These are phyloP conservation scores for Lithobius niger DNA, from an alignment of 1,140 invertebrate genomes.

Conservation along the genomic window DNA sequence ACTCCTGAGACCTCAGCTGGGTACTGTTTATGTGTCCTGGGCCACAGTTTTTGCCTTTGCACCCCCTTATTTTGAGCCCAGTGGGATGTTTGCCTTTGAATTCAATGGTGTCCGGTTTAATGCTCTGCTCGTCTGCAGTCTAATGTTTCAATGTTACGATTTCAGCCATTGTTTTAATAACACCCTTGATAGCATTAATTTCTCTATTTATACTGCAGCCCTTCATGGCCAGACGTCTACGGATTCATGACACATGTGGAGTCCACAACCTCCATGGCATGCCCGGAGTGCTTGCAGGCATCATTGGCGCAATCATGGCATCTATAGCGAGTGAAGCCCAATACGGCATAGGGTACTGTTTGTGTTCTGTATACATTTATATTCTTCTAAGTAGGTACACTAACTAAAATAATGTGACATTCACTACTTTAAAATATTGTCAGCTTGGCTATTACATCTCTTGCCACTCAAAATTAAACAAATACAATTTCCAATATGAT, in stretches of 20 bases:
- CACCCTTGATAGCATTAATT: slow-evolving; percentile 19
- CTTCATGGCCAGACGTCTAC: slow-evolving; percentile 46
- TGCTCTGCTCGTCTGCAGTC: slow-evolving; percentile 16
- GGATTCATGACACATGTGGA: slow-evolving; percentile 84
- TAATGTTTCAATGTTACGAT: background rate
- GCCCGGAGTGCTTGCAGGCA: slow-evolving; percentile 72
- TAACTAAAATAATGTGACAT: too few species aligned
- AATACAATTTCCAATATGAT: too few species aligned
- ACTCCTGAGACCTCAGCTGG: too few species aligned
- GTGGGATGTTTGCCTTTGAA: too few species aligned
- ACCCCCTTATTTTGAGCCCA: too few species aligned
- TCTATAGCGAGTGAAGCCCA: slow-evolving; percentile 45
- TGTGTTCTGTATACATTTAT: too few species aligned
- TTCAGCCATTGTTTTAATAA: background rate
- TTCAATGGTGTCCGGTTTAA: background rate
- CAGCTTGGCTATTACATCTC: too few species aligned
- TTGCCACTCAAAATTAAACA: too few species aligned
- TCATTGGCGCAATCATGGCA: slow-evolving; percentile 62
- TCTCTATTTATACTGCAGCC: slow-evolving; percentile 58
- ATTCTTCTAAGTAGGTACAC: too few species aligned
- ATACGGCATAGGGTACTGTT: slow-evolving; percentile 35
- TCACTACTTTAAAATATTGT: too few species aligned
- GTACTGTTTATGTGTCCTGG: too few species aligned
- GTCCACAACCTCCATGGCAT: slow-evolving; percentile 93
- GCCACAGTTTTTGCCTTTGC: too few species aligned